Base-by-base conservation (phyloP, 1,140 invertebrate genomes). In the Drosophila lowei region DNA sequence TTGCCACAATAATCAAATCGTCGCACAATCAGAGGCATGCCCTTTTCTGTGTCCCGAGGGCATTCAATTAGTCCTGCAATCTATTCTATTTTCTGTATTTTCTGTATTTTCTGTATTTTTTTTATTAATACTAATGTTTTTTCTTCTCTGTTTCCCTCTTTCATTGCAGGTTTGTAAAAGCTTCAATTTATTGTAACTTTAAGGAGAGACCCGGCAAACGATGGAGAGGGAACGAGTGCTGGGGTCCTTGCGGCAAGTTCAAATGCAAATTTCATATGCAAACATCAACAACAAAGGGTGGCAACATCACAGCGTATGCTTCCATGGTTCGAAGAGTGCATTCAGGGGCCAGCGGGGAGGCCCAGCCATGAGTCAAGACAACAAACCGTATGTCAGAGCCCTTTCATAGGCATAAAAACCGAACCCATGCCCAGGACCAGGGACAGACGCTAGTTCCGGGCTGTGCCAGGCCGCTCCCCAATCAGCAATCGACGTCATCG, bases 401-500 rank as follows among this genome's bases (percentile, higher is more conserved):
- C 34, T 54, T 67, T 66, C 62, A 67, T 13, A 50, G 65, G 60
- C 60, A 25, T 18, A 68, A 68, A 68, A 68, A 68, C 25, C 59
- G 8, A 9, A 1, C 11, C 46, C 60, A 56, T 3, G 8, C 30
- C 28, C 28, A 42, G 54, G 28, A 58, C 41, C 53, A 61, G 30
- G 13, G 43, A 50, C 9, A 62, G 38, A 48, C 49, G 66, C 54
- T 60, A 34, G 30, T 34, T 34, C 30, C 30, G 34, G 34, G 3
- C 11, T 13, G 34, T 4, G 4, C 11, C 34, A 34, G 30, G 64
- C 50, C 66, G 67, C 66, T 70, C 66, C 66, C 66, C 66, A 72
- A 77, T 78, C 74, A 66, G 62, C 75, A 66, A 77, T 78, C 74
- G 75, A 78, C 57, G 75, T 61, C 74, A 77, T 78, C 50, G 48